These are phyloP conservation scores for Gallirallus australis DNA, from an alignment of 2,797 vertebrate genomes.

Conservation along the genomic window DNA sequence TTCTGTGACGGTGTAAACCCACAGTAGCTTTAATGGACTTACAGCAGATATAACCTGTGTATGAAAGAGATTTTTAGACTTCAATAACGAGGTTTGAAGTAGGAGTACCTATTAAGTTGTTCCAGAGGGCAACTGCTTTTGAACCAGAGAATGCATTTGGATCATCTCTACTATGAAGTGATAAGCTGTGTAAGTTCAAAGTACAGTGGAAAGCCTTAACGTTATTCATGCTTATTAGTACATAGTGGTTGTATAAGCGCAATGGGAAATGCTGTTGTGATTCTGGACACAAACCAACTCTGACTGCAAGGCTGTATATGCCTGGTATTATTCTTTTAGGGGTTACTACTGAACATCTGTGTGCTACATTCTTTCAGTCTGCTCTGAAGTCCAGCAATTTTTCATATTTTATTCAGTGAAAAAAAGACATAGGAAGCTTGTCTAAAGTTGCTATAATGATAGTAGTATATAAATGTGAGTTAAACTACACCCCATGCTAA, in stretches of 20 bases:
- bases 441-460: accelerated
- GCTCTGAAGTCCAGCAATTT: neutral
- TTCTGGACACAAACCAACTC: neutral
- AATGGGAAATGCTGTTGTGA: neutral
- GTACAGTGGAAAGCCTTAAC: neutral
- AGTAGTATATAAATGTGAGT: neutral
- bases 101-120: neutral
- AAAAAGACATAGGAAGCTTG: neutral
- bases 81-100: neutral
- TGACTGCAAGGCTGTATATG: neutral
- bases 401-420: neutral
- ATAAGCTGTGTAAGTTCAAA: constrained; percentile 28
- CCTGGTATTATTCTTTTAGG: neutral
- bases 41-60: neutral
- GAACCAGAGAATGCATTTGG: neutral
- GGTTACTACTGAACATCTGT: neutral
- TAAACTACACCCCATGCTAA: accelerated
- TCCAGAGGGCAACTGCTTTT: neutral
- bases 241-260: neutral
- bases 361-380: neutral
- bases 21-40: neutral
- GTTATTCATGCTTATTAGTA: neutral
- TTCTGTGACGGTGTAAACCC: neutral
- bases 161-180: constrained; percentile 1
- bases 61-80: neutral